Conservation (phyloP, 2,113 vertebrate genomes). For the Nyctibius bracteatus region DNA sequence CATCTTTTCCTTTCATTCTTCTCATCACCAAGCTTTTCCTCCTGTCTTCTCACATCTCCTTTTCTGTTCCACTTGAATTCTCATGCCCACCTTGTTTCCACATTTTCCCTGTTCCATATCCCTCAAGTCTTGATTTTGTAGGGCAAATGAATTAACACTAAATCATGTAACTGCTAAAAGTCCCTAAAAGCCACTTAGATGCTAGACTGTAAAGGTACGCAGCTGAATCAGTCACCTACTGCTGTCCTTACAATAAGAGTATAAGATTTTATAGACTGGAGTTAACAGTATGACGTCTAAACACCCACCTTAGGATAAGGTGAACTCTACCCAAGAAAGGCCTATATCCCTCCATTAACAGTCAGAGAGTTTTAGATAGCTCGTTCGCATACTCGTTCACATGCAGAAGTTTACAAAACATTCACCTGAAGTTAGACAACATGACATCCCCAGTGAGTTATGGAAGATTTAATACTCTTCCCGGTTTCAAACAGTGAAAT, state of each 20-base stretch:
- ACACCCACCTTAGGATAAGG: not conserved
- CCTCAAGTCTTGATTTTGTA: not conserved
- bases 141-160: not conserved
- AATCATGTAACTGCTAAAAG: not conserved
- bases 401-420: not conserved
- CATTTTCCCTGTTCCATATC: not conserved
- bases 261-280: not conserved
- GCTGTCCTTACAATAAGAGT: not conserved
- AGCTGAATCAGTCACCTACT: not conserved
- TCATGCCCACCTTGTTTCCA: not conserved
- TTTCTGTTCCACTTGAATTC: not conserved
- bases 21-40: not conserved
- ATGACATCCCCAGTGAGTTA: not conserved
- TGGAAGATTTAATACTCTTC: not conserved
- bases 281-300: not conserved
- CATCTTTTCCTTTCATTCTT: not conserved
- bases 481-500: not conserved
- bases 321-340: not conserved
- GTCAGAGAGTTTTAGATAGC: not conserved
- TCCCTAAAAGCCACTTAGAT: not conserved
- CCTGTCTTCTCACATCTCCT: not conserved
- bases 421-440: not conserved
- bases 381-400: not conserved
- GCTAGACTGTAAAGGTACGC: not conserved
- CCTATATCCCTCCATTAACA: not conserved